Percentiles rank a stretch among this genome's conserved stretches.
Evolutionary conservation across 2,888 invertebrate genomes (phyloP).

Genomic region (Hedya salicella): DNA sequence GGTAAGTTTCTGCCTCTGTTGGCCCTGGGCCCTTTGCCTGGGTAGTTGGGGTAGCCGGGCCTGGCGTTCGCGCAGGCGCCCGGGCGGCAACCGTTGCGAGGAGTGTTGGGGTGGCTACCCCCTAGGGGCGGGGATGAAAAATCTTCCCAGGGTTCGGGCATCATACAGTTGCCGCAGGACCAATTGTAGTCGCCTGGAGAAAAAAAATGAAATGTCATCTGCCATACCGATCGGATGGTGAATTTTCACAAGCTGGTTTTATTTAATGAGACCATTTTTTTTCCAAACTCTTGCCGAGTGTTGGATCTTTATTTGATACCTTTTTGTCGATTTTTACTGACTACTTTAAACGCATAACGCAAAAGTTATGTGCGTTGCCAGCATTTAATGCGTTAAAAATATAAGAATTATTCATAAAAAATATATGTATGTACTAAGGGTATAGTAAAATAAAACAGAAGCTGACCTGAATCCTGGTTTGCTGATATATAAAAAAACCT

Average conservation of each 20-base stretch:
- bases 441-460: background rate
- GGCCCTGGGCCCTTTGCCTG: constrained; percentile 62
- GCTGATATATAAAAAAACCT: constrained; percentile 14
- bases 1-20: constrained; percentile 71
- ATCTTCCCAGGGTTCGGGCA: constrained; percentile 71
- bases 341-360: too few relatives aligned
- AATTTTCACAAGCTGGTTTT: too few relatives aligned
- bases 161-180: constrained; percentile 68
- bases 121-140: constrained; percentile 64
- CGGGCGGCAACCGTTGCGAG: constrained; percentile 73
- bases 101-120: constrained; percentile 67
- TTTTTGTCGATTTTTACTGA: too few relatives aligned
- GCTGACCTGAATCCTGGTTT: constrained; percentile 35
- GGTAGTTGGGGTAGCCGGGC: constrained; percentile 61
- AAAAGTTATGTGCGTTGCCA: too few relatives aligned
- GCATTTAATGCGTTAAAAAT: too few relatives aligned
- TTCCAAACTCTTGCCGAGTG: too few relatives aligned
- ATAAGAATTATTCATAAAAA: too few relatives aligned
- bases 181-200: constrained; percentile 71
- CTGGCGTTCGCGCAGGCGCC: constrained; percentile 66
- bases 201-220: constrained; percentile 16
- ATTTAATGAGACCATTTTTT: too few relatives aligned
- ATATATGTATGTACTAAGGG: too few relatives aligned
- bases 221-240: too few relatives aligned
- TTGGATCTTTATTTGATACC: too few relatives aligned